These are phyloP conservation scores for Solea senegalensis DNA, from an alignment of 2,113 vertebrate species.

Conservation along the genomic window DNA sequence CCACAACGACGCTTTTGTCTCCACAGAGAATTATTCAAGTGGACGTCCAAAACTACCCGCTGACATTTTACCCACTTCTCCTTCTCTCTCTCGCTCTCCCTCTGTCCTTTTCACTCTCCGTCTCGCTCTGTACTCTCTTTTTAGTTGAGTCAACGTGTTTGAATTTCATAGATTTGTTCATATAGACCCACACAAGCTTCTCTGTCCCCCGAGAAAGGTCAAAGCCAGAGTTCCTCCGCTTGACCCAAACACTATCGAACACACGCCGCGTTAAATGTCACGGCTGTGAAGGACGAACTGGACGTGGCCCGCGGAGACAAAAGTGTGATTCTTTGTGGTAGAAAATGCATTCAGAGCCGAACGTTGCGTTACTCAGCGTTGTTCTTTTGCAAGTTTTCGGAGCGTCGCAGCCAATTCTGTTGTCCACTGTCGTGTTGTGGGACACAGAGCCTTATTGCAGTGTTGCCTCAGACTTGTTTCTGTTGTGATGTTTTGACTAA, in stretches of 20 bases:
- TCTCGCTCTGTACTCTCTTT: neutral
- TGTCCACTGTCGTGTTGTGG: slow-evolving; percentile 15
- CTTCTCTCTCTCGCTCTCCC: neutral
- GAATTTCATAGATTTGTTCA: slow-evolving; percentile 41
- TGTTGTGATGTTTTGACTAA: slow-evolving; percentile 13
- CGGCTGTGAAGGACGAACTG: slow-evolving; percentile 6
- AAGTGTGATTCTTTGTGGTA: slow-evolving; percentile 24
- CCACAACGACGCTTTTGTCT: slow-evolving; percentile 72
- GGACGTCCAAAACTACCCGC: slow-evolving; percentile 17
- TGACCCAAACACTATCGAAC: neutral
- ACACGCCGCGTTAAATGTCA: slow-evolving; percentile 50
- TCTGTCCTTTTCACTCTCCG: neutral
- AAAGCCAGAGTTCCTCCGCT: slow-evolving; percentile 16
- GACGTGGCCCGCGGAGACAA: neutral
- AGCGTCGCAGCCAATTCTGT: neutral
- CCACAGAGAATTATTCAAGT: slow-evolving; percentile 6
- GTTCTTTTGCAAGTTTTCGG: neutral
- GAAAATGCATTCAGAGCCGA: slow-evolving; percentile 4
- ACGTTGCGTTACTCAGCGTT: neutral
- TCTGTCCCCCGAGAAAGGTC: slow-evolving; percentile 41
- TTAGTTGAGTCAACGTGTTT: slow-evolving; percentile 7
- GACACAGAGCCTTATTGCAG: slow-evolving; percentile 3
- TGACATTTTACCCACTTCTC: slow-evolving; percentile 55
- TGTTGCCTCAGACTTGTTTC: neutral
- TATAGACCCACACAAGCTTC: slow-evolving; percentile 30